Evolutionary conservation across 2,888 invertebrate species (phyloP).

Genomic region (Pammene fasciana): DNA sequence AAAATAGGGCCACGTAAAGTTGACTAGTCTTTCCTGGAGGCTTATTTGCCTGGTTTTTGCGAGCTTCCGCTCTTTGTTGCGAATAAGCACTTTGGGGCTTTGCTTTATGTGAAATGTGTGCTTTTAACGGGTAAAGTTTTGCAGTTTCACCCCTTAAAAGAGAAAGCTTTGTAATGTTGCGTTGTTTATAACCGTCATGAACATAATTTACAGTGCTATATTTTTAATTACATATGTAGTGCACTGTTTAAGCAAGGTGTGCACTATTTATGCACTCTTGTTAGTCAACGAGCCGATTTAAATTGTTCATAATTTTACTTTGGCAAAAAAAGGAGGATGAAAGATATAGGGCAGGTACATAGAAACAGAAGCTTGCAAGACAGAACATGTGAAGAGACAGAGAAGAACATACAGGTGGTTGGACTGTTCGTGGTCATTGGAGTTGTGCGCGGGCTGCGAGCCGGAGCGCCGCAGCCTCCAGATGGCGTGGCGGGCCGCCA

Average conservation of each 20-base stretch:
- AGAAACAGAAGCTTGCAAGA: slow-evolving; percentile 55
- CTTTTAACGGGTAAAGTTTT: slow-evolving; percentile 20
- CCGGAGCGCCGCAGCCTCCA: slow-evolving; percentile 85
- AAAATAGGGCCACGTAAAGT: slow-evolving; percentile 55
- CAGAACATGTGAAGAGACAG: slow-evolving; percentile 62
- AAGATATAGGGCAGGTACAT: slow-evolving; percentile 48
- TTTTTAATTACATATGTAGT: neutral
- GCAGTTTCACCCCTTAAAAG: slow-evolving; percentile 15
- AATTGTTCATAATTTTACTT: neutral
- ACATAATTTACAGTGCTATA: neutral
- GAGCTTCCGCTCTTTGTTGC: slow-evolving; percentile 49
- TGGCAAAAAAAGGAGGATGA: slow-evolving; percentile 11
- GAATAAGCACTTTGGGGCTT: slow-evolving; percentile 47
- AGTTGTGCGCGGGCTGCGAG: slow-evolving; percentile 79
- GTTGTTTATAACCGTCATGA: slow-evolving; percentile 19
- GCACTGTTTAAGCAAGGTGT: too few relatives aligned
- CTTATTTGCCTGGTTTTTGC: slow-evolving; percentile 55
- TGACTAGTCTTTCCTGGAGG: slow-evolving; percentile 53
- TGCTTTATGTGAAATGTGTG: slow-evolving; percentile 43
- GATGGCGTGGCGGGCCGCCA: slow-evolving; percentile 88
- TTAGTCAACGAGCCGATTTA: neutral
- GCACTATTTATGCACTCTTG: neutral
- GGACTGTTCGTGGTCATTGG: slow-evolving; percentile 81
- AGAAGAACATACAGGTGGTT: slow-evolving; percentile 82
- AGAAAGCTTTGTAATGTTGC: slow-evolving; percentile 23